phyloP scores from a whole-genome alignment of 2,888 invertebrate species.

The Lathronympha strigana region DNA sequence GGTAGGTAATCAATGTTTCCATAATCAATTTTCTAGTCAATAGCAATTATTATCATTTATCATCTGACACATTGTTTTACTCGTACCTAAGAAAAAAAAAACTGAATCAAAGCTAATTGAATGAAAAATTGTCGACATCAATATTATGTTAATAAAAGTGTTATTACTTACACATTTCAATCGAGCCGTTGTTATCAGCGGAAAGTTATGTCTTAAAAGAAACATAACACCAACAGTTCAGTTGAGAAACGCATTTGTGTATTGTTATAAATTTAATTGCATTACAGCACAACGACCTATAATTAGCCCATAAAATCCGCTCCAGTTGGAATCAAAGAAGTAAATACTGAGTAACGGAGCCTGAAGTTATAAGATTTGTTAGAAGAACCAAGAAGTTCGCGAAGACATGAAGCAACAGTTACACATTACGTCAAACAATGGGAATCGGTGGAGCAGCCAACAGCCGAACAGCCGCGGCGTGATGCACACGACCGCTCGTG shows the following conservation, averaged over 20 bases:
- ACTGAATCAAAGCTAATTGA: too few species aligned
- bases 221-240: background rate
- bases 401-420: slow-evolving; percentile 47
- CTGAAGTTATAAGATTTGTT: slow-evolving; percentile 23
- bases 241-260: slow-evolving; percentile 1
- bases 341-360: slow-evolving; percentile 5
- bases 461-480: slow-evolving; percentile 56
- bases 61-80: too few species aligned
- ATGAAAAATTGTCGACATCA: too few species aligned
- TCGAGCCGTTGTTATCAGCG: background rate
- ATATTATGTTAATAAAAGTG: too few species aligned
- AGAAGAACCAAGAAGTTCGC: slow-evolving; percentile 8
- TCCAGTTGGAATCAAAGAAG: slow-evolving; percentile 9
- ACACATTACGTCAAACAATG: slow-evolving; percentile 57
- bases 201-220: background rate
- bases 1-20: too few species aligned
- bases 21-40: too few species aligned
- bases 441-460: slow-evolving; percentile 53
- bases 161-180: background rate
- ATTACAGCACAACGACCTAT: slow-evolving; percentile 7
- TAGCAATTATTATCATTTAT: too few species aligned
- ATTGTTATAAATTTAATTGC: slow-evolving; percentile 5
- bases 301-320: slow-evolving; percentile 7
- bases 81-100: too few species aligned
- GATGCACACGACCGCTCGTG: slow-evolving; percentile 47